Evolutionary conservation across 2,113 vertebrate species (phyloP), one percentile per base, ranked within the genome.

Genomic region (Rhadina sibilatrix): DNA sequence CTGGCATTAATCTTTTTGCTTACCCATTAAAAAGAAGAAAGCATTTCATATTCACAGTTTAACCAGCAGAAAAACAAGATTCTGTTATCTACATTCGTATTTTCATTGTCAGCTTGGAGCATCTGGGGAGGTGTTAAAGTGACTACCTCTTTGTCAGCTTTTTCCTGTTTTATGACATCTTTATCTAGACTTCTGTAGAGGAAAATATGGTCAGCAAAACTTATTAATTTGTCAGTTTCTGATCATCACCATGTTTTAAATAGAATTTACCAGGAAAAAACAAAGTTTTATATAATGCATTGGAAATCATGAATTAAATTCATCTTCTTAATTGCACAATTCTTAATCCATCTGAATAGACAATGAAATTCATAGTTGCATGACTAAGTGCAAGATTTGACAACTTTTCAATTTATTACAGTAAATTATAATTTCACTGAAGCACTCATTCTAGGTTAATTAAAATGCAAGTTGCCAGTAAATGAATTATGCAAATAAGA

Each of bases 401-500:
- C 95, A 96, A 87, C 52, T 97, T 97, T 97, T 96, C 90, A 95
- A 94, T 95, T 94, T 91, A 94, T 24, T 80, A 79, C 46, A 74
- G 46, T 94, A 94, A 97, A 96, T 96, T 93, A 74, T 35, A 88
- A 93, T 96, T 96, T 92, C 91, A 96, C 31, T 94, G 74, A 88
- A 88, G 75, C 52, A 78, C 78, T 83, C 59, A 83, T 64, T 84
- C 70, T 66, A 66, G 95, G 65, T 94, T 96, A 96, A 96, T 97
- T 97, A 97, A 96, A 97, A 97, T 71, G 42, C 83, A 95, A 94
- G 95, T 76, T 93, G 63, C 70, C 33, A 68, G 63, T 90, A 96
- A 97, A 90, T 96, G 47, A 95, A 93, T 89, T 95, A 96, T 92
- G 70, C 92, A 97, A 98, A 95, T 96, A 95, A 96, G 91, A 93